Conservation (phyloP, 2,797 vertebrate genomes). For the Ambastaia sidthimunki region DNA sequence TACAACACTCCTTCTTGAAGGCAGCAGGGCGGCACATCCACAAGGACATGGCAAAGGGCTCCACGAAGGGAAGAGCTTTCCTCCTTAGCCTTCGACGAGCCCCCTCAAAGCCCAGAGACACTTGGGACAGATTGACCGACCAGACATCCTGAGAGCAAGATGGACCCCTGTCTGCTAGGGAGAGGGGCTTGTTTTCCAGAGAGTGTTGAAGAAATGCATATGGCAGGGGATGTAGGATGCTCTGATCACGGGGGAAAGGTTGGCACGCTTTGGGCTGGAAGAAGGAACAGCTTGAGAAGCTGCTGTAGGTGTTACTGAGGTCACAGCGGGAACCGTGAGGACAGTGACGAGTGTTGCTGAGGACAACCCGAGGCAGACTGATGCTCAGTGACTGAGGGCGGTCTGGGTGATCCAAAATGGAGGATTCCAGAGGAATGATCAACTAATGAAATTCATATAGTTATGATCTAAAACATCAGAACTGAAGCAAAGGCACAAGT, state of each 20-base stretch:
- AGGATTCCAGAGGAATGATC: constrained; percentile 88
- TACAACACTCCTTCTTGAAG: constrained; percentile 67
- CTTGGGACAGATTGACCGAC: constrained; percentile 83
- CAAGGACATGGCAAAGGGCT: constrained; percentile 87
- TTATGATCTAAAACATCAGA: neutral
- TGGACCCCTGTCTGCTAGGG: constrained; percentile 57
- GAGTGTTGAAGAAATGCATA: constrained; percentile 82
- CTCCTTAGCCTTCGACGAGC: constrained; percentile 85
- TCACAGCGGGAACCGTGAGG: constrained; percentile 83
- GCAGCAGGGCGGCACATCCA: constrained; percentile 88
- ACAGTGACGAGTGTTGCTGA: constrained; percentile 90
- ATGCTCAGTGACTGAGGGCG: constrained; percentile 86
- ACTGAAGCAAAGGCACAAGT: neutral
- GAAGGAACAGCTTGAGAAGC: constrained; percentile 81
- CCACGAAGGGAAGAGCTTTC: constrained; percentile 84
- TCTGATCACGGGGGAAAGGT: constrained; percentile 81
- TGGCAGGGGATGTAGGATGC: constrained; percentile 84
- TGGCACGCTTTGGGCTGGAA: constrained; percentile 77
- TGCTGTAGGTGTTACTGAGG: constrained; percentile 80
- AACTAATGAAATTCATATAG: constrained; percentile 73
- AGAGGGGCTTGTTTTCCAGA: constrained; percentile 68
- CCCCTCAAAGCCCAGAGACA: constrained; percentile 88
- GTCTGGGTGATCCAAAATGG: constrained; percentile 84
- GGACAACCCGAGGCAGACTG: constrained; percentile 72
- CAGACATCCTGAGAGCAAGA: constrained; percentile 85